These are phyloP conservation scores for Urosaurus nigricauda DNA, from an alignment of 2,797 vertebrate species.

Conservation along the genomic window DNA sequence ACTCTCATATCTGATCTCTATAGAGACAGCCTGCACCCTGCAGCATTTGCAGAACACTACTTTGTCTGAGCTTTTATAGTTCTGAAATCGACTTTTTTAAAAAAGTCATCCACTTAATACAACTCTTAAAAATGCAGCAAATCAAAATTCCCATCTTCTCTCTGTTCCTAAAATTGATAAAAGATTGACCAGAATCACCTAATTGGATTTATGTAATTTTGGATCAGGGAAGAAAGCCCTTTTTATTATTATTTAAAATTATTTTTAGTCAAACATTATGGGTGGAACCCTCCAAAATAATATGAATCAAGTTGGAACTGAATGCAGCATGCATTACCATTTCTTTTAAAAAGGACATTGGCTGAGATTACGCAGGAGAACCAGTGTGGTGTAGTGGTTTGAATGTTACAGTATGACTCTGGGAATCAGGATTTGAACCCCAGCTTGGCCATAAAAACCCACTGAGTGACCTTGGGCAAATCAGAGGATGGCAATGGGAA, in stretches of 20 bases:
- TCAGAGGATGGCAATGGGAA: no score
- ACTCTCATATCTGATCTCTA: neutral
- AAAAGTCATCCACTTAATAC: constrained; percentile 26
- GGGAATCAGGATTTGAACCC: no score
- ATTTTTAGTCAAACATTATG: no score
- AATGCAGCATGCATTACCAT: no score
- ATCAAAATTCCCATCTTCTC: neutral
- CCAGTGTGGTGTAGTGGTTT: no score
- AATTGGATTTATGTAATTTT: neutral
- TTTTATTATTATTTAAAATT: neutral
- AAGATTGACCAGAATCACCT: neutral
- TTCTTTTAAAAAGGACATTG: no score
- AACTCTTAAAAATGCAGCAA: neutral
- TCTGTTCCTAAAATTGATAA: neutral
- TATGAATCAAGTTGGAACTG: no score
- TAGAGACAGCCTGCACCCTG: neutral
- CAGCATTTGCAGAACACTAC: neutral
- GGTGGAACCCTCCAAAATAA: no score
- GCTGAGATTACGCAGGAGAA: no score
- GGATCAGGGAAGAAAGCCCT: neutral
- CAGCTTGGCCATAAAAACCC: no score
- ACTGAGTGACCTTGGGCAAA: no score
- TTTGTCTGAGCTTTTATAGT: neutral
- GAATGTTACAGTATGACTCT: no score
- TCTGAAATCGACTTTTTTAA: neutral